These are phyloP conservation scores for Oceanites oceanicus DNA, from an alignment of 2,113 vertebrate species.

Conservation along the genomic window DNA sequence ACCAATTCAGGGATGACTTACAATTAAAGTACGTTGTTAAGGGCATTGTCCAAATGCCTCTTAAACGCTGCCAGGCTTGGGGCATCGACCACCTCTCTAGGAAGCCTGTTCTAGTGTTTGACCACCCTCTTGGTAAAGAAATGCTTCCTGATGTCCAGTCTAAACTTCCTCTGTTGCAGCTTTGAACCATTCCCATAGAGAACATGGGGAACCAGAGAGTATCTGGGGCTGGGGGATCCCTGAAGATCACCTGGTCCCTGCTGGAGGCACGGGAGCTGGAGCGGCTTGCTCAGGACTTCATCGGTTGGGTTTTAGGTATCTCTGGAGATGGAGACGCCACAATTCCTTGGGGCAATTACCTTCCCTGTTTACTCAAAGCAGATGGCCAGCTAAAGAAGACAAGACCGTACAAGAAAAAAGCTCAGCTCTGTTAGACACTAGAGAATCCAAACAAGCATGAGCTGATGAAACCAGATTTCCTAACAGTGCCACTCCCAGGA, in stretches of 20 bases:
- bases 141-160: not conserved
- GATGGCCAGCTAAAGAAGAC: not conserved
- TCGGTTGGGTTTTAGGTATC: not conserved
- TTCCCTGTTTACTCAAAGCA: not conserved
- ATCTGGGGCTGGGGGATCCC: not conserved
- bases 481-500: fast-evolving
- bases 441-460: not conserved
- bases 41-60: not conserved
- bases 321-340: not conserved
- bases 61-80: not conserved
- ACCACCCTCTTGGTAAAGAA: not conserved
- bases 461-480: not conserved
- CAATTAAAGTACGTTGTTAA: not conserved
- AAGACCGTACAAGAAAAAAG: not conserved
- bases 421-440: not conserved
- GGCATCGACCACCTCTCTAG: not conserved
- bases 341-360: not conserved
- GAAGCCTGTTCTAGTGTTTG: not conserved
- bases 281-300: not conserved
- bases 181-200: not conserved
- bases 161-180: not conserved
- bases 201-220: not conserved
- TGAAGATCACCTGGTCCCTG: not conserved
- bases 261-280: not conserved
- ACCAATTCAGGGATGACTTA: not conserved